Percentiles rank a stretch among this genome's conserved stretches.
Conservation (phyloP, 1,140 invertebrate species). For the Portunus trituberculatus region DNA sequence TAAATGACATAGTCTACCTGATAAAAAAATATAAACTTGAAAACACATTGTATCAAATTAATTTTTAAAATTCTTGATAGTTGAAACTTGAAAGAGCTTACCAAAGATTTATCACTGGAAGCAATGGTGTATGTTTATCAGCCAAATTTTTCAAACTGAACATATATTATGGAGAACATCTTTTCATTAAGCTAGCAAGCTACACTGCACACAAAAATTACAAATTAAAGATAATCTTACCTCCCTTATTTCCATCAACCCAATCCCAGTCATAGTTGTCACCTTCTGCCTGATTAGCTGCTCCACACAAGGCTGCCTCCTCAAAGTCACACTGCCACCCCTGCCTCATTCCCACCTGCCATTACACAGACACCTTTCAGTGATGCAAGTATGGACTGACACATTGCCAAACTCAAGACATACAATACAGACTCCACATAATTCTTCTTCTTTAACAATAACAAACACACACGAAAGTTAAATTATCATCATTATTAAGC, state of each 20-base stretch:
- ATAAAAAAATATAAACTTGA: no score
- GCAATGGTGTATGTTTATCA: neutral
- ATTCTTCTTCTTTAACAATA: no score
- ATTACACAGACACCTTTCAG: neutral
- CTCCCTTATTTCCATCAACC: conserved; percentile 55
- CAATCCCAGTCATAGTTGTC: conserved; percentile 58
- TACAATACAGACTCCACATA: no score
- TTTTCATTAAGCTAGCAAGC: neutral
- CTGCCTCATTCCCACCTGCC: conserved; percentile 1
- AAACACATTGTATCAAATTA: no score
- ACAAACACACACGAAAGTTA: no score
- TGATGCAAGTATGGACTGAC: no score
- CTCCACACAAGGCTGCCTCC: conserved; percentile 53
- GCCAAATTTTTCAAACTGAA: neutral
- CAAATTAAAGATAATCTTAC: conserved; percentile 27
- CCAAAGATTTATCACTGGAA: neutral
- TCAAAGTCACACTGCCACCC: conserved; percentile 61
- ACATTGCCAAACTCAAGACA: no score
- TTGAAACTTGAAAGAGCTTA: no score
- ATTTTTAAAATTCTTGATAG: no score
- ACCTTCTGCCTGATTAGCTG: neutral
- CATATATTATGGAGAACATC: neutral
- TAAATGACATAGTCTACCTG: no score
- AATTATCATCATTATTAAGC: no score
- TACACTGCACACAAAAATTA: neutral